phyloP scores from a whole-genome alignment of 2,113 vertebrate species.

The Dendropsophus ebraccatus region DNA sequence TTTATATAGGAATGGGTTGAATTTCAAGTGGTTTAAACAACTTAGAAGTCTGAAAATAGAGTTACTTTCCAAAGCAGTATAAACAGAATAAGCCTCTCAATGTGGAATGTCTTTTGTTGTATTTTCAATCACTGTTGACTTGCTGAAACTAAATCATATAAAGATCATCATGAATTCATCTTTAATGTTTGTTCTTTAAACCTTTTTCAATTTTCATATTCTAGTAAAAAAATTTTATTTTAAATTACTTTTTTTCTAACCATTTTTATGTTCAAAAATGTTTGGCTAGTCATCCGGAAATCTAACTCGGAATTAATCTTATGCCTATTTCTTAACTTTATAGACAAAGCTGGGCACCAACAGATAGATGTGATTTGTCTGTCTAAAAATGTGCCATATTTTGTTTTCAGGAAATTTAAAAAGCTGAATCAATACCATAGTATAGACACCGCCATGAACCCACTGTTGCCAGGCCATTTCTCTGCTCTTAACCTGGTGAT shows the following conservation, averaged over 20 bases:
- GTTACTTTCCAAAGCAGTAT: neutral
- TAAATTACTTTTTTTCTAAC: neutral
- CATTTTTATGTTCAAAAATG: neutral
- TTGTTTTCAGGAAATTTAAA: too few relatives aligned
- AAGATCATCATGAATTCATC: neutral
- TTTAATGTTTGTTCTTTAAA: neutral
- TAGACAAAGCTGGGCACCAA: too few relatives aligned
- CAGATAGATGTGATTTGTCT: too few relatives aligned
- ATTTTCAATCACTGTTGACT: neutral
- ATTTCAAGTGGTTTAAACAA: slow-evolving; percentile 39
- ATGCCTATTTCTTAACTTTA: too few relatives aligned
- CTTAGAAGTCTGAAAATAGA: slow-evolving; percentile 15
- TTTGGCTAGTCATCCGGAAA: neutral
- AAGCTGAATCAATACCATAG: too few relatives aligned
- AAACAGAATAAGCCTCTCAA: neutral
- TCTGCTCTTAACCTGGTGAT: too few relatives aligned
- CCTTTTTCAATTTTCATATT: neutral
- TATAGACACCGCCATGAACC: too few relatives aligned
- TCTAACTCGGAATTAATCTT: too few relatives aligned
- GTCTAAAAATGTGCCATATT: too few relatives aligned
- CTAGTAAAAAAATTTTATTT: neutral
- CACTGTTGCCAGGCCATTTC: too few relatives aligned
- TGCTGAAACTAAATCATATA: neutral
- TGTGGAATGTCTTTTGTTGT: slow-evolving; percentile 14
- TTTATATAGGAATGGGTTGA: slow-evolving; percentile 15